A percentile compares a stretch with the other conserved stretches of the same genome.
Evolutionary conservation across 2,888 invertebrate genomes (phyloP).

Genomic region (Mesochorus sp.): DNA sequence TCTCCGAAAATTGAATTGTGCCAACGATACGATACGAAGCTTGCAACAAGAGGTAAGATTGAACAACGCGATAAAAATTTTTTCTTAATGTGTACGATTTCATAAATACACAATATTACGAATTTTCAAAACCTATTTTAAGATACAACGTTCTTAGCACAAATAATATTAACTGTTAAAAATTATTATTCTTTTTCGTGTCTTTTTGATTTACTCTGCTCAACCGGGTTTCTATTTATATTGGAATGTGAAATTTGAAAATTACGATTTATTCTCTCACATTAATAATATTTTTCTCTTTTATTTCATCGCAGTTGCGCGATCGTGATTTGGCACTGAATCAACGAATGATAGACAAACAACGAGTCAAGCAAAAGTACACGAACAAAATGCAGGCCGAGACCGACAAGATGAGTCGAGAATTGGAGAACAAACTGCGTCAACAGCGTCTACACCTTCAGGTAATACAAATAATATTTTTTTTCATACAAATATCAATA

Average conservation of each 20-base stretch:
- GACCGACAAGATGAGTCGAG: slow-evolving; percentile 89
- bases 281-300: too few relatives aligned
- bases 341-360: slow-evolving; percentile 83
- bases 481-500: neutral
- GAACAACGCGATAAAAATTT: neutral
- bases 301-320: slow-evolving; percentile 78
- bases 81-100: too few relatives aligned
- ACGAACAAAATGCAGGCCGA: slow-evolving; percentile 86
- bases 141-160: too few relatives aligned
- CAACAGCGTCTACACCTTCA: slow-evolving; percentile 85
- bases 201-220: too few relatives aligned
- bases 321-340: slow-evolving; percentile 83
- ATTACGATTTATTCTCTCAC: too few relatives aligned
- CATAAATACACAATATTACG: neutral
- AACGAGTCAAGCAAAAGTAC: slow-evolving; percentile 82
- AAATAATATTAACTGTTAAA: too few relatives aligned
- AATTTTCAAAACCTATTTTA: slow-evolving; percentile 42
- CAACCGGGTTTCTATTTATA: too few relatives aligned
- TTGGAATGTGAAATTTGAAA: too few relatives aligned
- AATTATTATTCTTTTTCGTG: too few relatives aligned
- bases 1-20: slow-evolving; percentile 86
- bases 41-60: slow-evolving; percentile 84
- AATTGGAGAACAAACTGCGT: slow-evolving; percentile 86
- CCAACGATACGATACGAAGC: slow-evolving; percentile 86
- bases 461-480: slow-evolving; percentile 71